phyloP scores from a whole-genome alignment of 1,140 invertebrate genomes.

The Orchestia grillus region DNA sequence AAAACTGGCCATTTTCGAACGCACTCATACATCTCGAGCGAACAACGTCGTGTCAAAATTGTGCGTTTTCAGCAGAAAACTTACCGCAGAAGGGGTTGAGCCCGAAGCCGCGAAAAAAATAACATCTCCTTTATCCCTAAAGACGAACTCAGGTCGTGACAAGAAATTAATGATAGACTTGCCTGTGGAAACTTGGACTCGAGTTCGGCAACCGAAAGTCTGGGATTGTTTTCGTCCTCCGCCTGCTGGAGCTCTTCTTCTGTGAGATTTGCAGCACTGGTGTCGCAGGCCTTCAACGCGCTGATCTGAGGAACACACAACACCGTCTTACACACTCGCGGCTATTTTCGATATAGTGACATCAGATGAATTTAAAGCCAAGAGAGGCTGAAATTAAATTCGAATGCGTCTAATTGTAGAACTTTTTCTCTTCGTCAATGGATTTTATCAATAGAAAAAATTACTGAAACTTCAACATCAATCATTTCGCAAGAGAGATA shows the following conservation, averaged over 20 bases:
- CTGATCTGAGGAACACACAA: slow-evolving; percentile 19
- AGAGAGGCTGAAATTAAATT: too few species aligned
- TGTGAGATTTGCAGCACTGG: slow-evolving; percentile 6
- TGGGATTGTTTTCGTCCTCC: slow-evolving; percentile 23
- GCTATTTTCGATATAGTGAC: too few species aligned
- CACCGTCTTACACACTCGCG: background rate
- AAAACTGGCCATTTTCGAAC: too few species aligned
- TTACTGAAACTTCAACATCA: background rate
- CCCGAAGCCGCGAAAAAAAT: too few species aligned
- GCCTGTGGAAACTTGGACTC: slow-evolving; percentile 40
- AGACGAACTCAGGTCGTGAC: too few species aligned
- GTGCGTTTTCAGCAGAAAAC: too few species aligned
- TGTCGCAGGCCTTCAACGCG: background rate
- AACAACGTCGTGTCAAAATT: too few species aligned
- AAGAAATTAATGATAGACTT: background rate
- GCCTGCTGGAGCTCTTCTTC: background rate
- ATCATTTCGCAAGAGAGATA: background rate
- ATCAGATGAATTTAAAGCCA: background rate
- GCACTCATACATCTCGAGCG: too few species aligned
- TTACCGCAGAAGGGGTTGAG: too few species aligned
- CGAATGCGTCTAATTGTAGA: background rate
- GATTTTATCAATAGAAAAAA: too few species aligned
- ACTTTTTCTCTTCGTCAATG: too few species aligned
- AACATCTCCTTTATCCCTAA: too few species aligned
- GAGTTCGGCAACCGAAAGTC: slow-evolving; percentile 11